These are phyloP conservation scores for Pteria penguin DNA, from an alignment of 2,888 invertebrate genomes.

Conservation along the genomic window DNA sequence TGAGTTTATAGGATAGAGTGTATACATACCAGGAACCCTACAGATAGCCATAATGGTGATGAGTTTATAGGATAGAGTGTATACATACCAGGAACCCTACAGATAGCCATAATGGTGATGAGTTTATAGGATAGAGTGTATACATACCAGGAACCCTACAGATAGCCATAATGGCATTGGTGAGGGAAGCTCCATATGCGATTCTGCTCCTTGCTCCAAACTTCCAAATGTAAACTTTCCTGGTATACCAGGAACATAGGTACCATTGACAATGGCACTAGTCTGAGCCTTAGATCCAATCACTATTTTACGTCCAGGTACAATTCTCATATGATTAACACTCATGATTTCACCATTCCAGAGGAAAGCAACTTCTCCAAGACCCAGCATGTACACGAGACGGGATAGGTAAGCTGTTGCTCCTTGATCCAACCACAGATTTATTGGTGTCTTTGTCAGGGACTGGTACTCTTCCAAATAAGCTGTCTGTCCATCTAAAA, in stretches of 20 bases:
- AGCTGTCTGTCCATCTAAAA: constrained; percentile 51
- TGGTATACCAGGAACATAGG: constrained; percentile 50
- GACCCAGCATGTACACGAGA: constrained; percentile 65
- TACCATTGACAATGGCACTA: constrained; percentile 53
- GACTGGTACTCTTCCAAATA: constrained; percentile 56
- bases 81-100: too few relatives aligned
- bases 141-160: constrained; percentile 66
- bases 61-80: too few relatives aligned
- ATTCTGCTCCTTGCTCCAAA: constrained; percentile 63
- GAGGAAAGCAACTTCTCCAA: constrained; percentile 65
- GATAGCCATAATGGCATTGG: constrained; percentile 63
- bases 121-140: too few relatives aligned
- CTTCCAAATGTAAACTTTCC: constrained; percentile 64
- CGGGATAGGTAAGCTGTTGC: constrained; percentile 58
- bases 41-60: too few relatives aligned
- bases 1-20: too few relatives aligned
- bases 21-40: too few relatives aligned
- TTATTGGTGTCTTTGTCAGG: constrained; percentile 58
- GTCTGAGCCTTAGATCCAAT: constrained; percentile 63
- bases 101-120: too few relatives aligned
- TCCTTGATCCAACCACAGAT: constrained; percentile 66
- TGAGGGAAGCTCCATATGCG: constrained; percentile 59
- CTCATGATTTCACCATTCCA: constrained; percentile 70
- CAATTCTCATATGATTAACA: constrained; percentile 64
- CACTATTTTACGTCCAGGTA: constrained; percentile 60